A percentile compares a stretch with the other conserved stretches of the same genome.
Conservation (phyloP, 2,888 invertebrate genomes). For the Phanerotoma sp. region DNA sequence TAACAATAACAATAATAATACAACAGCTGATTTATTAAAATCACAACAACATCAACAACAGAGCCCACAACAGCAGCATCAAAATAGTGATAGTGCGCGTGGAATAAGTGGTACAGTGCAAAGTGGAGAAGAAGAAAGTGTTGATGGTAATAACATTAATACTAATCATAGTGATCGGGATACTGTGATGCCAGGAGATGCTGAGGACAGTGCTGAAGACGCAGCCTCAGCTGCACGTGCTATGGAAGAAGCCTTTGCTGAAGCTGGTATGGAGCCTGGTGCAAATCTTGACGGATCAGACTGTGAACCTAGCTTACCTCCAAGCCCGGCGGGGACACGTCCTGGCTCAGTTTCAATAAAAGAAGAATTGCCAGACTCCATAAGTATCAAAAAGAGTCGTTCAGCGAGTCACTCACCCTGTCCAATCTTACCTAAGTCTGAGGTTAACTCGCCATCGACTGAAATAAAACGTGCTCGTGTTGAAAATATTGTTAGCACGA, state of each 20-base stretch:
- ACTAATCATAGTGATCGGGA: constrained; percentile 53
- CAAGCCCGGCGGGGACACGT: constrained; percentile 52
- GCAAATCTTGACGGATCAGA: constrained; percentile 55
- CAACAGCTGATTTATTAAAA: constrained; percentile 59
- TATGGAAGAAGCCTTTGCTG: constrained; percentile 66
- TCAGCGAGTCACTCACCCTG: constrained; percentile 53
- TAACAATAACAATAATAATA: constrained; percentile 61
- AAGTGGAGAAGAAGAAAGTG: constrained; percentile 56
- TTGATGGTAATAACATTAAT: constrained; percentile 50
- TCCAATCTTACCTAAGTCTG: constrained; percentile 51
- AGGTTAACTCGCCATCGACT: constrained; percentile 61
- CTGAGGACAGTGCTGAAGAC: constrained; percentile 57
- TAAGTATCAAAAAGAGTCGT: constrained; percentile 49
- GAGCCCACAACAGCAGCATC: constrained; percentile 51
- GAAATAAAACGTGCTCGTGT: constrained; percentile 92
- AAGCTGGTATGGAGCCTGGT: constrained; percentile 62
- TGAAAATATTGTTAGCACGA: constrained; percentile 92
- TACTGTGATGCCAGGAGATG: constrained; percentile 54
- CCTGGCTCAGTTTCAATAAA: constrained; percentile 55
- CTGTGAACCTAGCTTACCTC: constrained; percentile 54
- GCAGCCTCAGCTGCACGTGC: constrained; percentile 57
- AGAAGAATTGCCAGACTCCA: constrained; percentile 52
- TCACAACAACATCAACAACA: constrained; percentile 60
- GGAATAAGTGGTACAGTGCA: constrained; percentile 53
- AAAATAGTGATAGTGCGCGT: constrained; percentile 56